Evolutionary conservation across 2,888 invertebrate genomes (phyloP), one percentile per base, ranked within the genome.

Genomic region (Lottia scabra): DNA sequence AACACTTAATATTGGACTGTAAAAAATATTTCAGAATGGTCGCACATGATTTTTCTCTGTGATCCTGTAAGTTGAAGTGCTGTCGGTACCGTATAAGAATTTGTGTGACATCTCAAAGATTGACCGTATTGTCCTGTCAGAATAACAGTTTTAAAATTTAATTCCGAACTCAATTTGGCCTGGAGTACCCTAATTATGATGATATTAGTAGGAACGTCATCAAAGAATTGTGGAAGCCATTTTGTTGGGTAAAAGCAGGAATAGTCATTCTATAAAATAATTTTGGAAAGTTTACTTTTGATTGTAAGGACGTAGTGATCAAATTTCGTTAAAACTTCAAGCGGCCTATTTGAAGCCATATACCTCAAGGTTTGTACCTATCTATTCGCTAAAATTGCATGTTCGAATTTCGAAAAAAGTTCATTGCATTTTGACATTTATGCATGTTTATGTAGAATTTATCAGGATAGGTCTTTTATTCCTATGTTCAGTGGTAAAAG

Each of bases 101-200:
- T 38, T 38, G 38, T 38, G 38, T 38, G 38, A 38, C 38, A 38
- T 38, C 6, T 23, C 5, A n/a, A 56, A 56, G 23, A 56, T n/a
- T 10, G 56, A 23, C 23, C 56, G 56, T 56, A 56, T 56, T 56
- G 23, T 72, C 43, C 64, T 30, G 38, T 72, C 43, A 43, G 65
- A 43, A 56, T 65, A 13, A 65, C 56, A 72, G 72, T 72, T 72
- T 72, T 72, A 70, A 72, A 74, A 56, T 71, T 72, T 72, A 70
- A 75, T 72, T 72, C 75, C 56, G 72, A 43, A 67, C 70, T 75
- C 75, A 73, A 68, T 75, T 75, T 72, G 72, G 67, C 72, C 70
- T 65, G 66, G 72, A 72, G 75, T 73, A 72, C 72, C 56, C 70
- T 72, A 75, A 70, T 72, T 75, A 75, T 75, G 75, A 75, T 75